Conservation (phyloP, 2,888 invertebrate species). For the Serrognathus titanus region DNA sequence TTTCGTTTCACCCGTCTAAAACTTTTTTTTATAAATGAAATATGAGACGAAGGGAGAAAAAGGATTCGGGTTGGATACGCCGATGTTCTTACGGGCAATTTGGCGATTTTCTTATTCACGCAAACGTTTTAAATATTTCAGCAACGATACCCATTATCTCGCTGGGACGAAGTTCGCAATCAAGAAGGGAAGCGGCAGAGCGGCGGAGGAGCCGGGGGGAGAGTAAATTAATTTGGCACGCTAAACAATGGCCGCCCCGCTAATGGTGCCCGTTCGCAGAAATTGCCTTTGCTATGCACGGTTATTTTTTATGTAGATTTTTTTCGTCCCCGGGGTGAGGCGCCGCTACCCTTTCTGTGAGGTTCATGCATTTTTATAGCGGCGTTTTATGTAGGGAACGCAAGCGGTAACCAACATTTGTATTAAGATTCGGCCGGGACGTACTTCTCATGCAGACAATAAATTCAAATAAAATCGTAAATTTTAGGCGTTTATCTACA, state of each 20-base stretch:
- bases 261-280: slow-evolving; percentile 52
- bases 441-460: slow-evolving; percentile 21
- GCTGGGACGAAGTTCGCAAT: slow-evolving; percentile 22
- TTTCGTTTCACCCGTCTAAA: no score
- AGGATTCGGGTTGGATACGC: no score
- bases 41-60: no score
- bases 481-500: slow-evolving; percentile 19
- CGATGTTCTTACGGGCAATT: not conserved
- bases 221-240: slow-evolving; percentile 53
- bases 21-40: no score
- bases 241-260: slow-evolving; percentile 53
- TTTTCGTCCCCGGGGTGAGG: slow-evolving; percentile 36
- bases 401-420: slow-evolving; percentile 29
- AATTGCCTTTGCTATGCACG: slow-evolving; percentile 49
- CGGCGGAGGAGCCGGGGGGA: slow-evolving; percentile 29
- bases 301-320: slow-evolving; percentile 50
- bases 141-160: not conserved
- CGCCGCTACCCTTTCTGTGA: slow-evolving; percentile 39
- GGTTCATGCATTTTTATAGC: slow-evolving; percentile 40
- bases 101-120: slow-evolving; percentile 1
- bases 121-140: slow-evolving; percentile 1
- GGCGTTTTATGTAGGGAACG: slow-evolving; percentile 28
- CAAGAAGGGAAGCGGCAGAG: slow-evolving; percentile 17
- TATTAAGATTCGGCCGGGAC: not conserved
- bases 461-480: slow-evolving; percentile 15